Base-by-base conservation (phyloP, 2,797 vertebrate species). In the Halcyon badia region DNA sequence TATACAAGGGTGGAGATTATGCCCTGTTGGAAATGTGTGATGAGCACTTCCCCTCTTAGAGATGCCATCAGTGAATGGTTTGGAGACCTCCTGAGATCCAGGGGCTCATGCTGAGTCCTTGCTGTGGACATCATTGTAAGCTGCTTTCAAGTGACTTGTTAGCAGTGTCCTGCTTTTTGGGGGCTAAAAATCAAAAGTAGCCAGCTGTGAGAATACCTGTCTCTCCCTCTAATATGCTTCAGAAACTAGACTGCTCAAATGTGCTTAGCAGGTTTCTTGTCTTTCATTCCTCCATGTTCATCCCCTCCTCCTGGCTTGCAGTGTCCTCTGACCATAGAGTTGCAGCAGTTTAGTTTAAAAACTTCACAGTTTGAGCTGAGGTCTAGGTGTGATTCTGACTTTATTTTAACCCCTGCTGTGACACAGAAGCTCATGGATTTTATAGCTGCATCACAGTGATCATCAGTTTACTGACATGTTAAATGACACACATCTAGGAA, bases 401-500 rank as follows among this genome's bases (percentile, higher is more conserved):
- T 44, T 86, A 44, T 20, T 71, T 86, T 71, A 65, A 70, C 22
- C 18, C 83, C 31, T 80, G 5, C 13, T 33, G n/a, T 65, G 73
- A 30, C 90, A 87, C 64, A 80, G 70, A 68, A 80, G 28, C 52
- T 78, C 68, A 17, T 6, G 52, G 75, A 58, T 78, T 90, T 90
- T 93, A 61, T 31, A 69, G 65, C 72, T 69, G 54, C 1, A 0
- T 87, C 72, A 65, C 33, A 80, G 56, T 41, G 39, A 83, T 88
- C 76, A 73, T 69, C 2, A 2, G 19, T 65, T 76, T 62, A 80
- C 48, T 85, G 89, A 60, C 56, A 71, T 14, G 83, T 71, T 79
- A 83, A 62, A 77, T 69, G 82, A 64, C 91, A 92, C 78, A 64
- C 7, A 37, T 91, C 61, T 92, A 95, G 87, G 94, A 95, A 89